A percentile compares a stretch with the other conserved stretches of the same genome.
These are phyloP conservation scores for Haliclona indistincta DNA, from an alignment of 37 sponge, comb jelly and placozoan species.

Conservation along the genomic window DNA sequence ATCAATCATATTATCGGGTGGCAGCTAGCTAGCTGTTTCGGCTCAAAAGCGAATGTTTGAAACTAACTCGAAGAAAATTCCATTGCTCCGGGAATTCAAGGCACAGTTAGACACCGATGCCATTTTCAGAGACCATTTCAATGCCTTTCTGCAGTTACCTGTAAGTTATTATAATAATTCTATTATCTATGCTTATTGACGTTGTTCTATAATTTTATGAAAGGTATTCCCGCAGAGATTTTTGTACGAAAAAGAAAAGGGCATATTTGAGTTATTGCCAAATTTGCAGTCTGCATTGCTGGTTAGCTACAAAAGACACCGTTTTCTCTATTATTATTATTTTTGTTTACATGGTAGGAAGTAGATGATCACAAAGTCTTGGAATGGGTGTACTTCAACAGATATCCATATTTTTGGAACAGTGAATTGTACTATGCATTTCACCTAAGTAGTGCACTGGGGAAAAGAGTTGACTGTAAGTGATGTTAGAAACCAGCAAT, in stretches of 20 bases:
- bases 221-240: slow-evolving; percentile 58
- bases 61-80: slow-evolving; percentile 9
- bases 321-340: background rate
- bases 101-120: slow-evolving; percentile 32
- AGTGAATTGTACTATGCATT: slow-evolving; percentile 53
- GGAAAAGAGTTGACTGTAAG: background rate
- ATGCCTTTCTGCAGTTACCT: slow-evolving; percentile 59
- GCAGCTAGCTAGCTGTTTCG: no score
- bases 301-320: no score
- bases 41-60: no score
- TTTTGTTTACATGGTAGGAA: slow-evolving; percentile 12
- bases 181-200: background rate
- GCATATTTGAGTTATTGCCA: slow-evolving; percentile 20
- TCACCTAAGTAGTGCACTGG: slow-evolving; percentile 18
- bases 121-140: slow-evolving; percentile 56
- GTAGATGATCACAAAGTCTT: slow-evolving; percentile 6
- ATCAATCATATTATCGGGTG: no score
- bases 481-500: background rate
- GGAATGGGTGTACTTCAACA: slow-evolving; percentile 43
- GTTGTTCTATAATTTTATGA: background rate
- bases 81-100: slow-evolving; percentile 43
- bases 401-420: slow-evolving; percentile 66
- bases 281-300: background rate
- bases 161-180: slow-evolving; percentile 18
- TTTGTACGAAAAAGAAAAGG: slow-evolving; percentile 3